Evolutionary conservation across 2,113 vertebrate species (phyloP).

Genomic region (Lophura nycthemera): DNA sequence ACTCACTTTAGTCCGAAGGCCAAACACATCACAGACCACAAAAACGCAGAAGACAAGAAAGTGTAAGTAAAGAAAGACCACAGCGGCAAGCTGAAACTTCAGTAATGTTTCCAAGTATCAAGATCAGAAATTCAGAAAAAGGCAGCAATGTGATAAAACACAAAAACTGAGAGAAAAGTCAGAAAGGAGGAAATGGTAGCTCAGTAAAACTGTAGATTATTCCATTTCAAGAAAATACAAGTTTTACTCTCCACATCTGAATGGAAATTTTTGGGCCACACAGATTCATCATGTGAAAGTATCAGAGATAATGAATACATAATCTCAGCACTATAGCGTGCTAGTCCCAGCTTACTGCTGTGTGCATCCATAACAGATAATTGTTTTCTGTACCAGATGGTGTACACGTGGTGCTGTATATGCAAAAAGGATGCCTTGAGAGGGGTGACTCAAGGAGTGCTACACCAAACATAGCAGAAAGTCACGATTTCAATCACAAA

Average conservation of each 20-base stretch:
- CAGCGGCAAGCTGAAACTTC: background rate
- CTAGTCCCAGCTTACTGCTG: background rate
- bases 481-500: background rate
- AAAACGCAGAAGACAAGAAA: background rate
- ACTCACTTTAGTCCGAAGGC: background rate
- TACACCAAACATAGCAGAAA: background rate
- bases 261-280: background rate
- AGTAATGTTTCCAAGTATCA: background rate
- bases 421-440: background rate
- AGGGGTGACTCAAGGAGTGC: background rate
- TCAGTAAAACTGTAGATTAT: background rate
- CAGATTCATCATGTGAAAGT: background rate
- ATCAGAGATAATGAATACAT: background rate
- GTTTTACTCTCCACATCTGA: background rate
- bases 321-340: background rate
- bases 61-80: background rate
- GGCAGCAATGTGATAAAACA: background rate
- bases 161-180: background rate
- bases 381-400: background rate
- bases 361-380: background rate
- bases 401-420: background rate
- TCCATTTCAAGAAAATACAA: background rate
- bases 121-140: background rate
- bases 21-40: background rate
- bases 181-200: background rate